These are phyloP conservation scores for Otis tarda DNA, from an alignment of 2,113 vertebrate genomes.

Conservation along the genomic window DNA sequence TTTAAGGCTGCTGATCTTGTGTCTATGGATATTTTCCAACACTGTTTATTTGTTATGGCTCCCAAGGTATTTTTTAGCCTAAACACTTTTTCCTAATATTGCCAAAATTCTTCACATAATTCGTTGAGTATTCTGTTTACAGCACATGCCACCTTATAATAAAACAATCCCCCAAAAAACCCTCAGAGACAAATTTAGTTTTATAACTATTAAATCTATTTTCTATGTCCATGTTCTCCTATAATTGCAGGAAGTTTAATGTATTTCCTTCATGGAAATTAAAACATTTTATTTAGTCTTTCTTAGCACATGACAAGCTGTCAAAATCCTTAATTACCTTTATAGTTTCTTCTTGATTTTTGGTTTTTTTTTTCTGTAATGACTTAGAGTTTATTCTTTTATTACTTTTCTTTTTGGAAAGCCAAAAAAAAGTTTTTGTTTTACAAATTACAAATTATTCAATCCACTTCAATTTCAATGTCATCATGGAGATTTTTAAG, in stretches of 20 bases:
- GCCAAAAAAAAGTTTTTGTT: not conserved
- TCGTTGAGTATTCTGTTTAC: not conserved
- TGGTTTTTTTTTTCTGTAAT: not conserved
- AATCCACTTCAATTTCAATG: not conserved
- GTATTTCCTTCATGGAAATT: not conserved
- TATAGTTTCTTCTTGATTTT: not conserved
- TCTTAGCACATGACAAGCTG: not conserved
- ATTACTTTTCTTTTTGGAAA: not conserved
- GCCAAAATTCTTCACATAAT: not conserved
- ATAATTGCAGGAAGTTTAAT: not conserved
- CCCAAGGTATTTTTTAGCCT: not conserved
- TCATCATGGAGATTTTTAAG: not conserved
- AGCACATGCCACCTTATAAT: not conserved
- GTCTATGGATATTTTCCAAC: not conserved
- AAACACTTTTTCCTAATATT: not conserved
- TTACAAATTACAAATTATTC: not conserved
- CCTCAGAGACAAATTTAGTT: not conserved
- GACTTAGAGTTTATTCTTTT: not conserved
- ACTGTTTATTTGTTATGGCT: not conserved
- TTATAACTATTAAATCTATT: not conserved
- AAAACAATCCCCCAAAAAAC: not conserved
- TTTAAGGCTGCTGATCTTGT: not conserved
- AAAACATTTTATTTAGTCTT: not conserved
- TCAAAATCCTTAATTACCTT: not conserved
- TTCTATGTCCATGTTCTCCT: not conserved